A percentile compares a stretch with the other conserved stretches of the same genome.
Evolutionary conservation across 2,888 invertebrate genomes (phyloP).

Genomic region (Dolichopus griseipennis): DNA sequence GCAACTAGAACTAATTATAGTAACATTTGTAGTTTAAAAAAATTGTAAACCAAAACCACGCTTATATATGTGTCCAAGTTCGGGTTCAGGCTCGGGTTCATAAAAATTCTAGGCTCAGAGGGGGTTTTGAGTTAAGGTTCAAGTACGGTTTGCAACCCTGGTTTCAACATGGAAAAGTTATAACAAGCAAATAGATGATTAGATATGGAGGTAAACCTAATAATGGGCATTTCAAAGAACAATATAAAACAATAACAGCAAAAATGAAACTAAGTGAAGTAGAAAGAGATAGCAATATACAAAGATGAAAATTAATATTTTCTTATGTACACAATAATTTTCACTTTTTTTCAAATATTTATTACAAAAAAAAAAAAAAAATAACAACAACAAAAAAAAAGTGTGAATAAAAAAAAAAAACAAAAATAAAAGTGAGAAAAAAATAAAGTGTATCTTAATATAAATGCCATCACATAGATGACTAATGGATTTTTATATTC

Average conservation of each 20-base stretch:
- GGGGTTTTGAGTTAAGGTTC: too few relatives aligned
- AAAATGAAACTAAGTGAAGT: too few relatives aligned
- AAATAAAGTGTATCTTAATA: conserved; percentile 1
- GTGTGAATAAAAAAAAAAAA: neutral
- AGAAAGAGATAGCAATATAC: neutral
- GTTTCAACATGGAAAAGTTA: too few relatives aligned
- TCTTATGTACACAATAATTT: conserved; percentile 4
- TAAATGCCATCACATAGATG: conserved; percentile 1
- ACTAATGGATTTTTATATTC: neutral
- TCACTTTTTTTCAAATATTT: neutral
- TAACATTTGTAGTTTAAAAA: too few relatives aligned
- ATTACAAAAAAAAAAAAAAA: neutral
- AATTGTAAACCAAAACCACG: too few relatives aligned
- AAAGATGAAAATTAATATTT: neutral
- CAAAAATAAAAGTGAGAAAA: neutral
- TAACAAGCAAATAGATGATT: too few relatives aligned
- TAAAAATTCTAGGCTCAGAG: too few relatives aligned
- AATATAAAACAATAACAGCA: neutral
- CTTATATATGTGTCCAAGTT: too few relatives aligned
- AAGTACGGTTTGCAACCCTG: too few relatives aligned
- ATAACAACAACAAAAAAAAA: too few relatives aligned
- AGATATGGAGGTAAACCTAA: neutral
- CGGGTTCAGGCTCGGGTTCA: too few relatives aligned
- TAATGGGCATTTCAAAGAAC: neutral
- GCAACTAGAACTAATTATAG: too few relatives aligned